phyloP scores from a whole-genome alignment of 1,140 invertebrate species.

The Drosophila carrolli region DNA sequence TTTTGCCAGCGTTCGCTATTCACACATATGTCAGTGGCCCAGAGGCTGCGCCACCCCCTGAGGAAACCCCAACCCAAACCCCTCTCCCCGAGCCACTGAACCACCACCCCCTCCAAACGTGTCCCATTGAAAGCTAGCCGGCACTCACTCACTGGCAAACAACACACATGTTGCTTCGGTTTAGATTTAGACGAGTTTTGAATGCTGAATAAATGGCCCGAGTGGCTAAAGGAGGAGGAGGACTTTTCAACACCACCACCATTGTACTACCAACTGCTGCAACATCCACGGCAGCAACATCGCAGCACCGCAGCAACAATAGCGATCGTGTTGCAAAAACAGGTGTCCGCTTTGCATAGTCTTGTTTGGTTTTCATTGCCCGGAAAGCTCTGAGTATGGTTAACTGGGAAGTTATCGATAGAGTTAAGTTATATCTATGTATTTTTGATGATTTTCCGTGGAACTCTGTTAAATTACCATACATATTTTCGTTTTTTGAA shows the following conservation, averaged over 20 bases:
- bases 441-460: too few relatives aligned
- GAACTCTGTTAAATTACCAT: not conserved
- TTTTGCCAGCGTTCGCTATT: constrained; percentile 65
- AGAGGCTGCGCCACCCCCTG: constrained; percentile 46
- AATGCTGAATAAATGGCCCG: constrained; percentile 48
- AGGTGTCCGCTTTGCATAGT: constrained; percentile 36
- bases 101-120: constrained; percentile 30
- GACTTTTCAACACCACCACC: constrained; percentile 8
- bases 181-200: constrained; percentile 80
- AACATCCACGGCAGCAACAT: constrained; percentile 26
- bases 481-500: too few relatives aligned
- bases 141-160: constrained; percentile 67
- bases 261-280: constrained; percentile 2
- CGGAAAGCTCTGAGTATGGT: not conserved
- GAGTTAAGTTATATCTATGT: not conserved
- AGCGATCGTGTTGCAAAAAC: constrained; percentile 47
- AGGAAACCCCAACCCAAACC: constrained; percentile 8
- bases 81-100: not conserved
- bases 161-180: constrained; percentile 79
- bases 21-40: constrained; percentile 38
- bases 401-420: constrained; percentile 3
- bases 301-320: constrained; percentile 19
- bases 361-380: constrained; percentile 9
- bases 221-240: constrained; percentile 11
- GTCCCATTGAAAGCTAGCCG: constrained; percentile 68